Conservation (phyloP, 2,888 invertebrate species). For the Thereva unica region DNA sequence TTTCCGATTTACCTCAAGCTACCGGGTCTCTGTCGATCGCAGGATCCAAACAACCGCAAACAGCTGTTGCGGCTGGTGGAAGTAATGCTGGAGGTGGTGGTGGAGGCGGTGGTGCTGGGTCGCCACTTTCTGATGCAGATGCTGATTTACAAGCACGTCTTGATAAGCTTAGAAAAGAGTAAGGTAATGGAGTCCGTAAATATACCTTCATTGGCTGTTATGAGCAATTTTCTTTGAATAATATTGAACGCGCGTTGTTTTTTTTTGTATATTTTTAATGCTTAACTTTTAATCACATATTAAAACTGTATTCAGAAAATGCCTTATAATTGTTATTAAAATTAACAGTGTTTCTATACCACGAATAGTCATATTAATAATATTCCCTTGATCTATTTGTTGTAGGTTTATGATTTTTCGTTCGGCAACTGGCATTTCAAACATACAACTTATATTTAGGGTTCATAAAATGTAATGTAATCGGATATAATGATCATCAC, state of each 20-base stretch:
- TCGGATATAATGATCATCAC: too few species aligned
- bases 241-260: neutral
- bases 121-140: constrained; percentile 79
- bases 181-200: constrained; percentile 44
- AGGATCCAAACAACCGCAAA: constrained; percentile 67
- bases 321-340: too few species aligned
- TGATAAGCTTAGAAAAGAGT: constrained; percentile 91
- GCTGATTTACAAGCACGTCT: constrained; percentile 96
- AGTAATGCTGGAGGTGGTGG: constrained; percentile 57
- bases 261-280: constrained; percentile 10
- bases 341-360: too few species aligned
- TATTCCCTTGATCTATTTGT: too few species aligned
- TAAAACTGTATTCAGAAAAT: neutral
- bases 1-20: constrained; percentile 81
- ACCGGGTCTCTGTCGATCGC: constrained; percentile 63
- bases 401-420: too few species aligned
- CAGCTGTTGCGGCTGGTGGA: constrained; percentile 61
- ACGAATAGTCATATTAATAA: too few species aligned
- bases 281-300: too few species aligned
- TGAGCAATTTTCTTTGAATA: neutral
- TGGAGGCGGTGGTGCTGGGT: constrained; percentile 59
- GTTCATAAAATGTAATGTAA: too few species aligned
- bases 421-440: too few species aligned
- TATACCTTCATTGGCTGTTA: neutral
- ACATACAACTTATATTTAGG: too few species aligned